Percentiles rank a stretch among this genome's conserved stretches.
Evolutionary conservation across 2,113 vertebrate genomes (phyloP).

Genomic region (Australoheros scitulus): DNA sequence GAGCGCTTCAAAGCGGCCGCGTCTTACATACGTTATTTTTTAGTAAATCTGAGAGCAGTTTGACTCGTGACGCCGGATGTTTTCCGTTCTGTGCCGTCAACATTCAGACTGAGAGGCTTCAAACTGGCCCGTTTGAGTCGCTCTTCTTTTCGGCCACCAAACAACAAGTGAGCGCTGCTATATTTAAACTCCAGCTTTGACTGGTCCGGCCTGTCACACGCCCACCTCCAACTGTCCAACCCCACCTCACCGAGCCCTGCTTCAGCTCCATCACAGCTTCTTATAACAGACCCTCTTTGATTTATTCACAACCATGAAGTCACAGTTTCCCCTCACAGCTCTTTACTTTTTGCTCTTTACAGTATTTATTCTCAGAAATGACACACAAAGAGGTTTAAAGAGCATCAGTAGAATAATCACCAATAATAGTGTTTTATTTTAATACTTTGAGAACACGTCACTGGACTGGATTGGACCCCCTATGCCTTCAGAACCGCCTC

Average conservation of each 20-base stretch:
- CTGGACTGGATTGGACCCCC: too few species aligned
- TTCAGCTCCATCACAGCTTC: slow-evolving; percentile 19
- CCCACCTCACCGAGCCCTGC: not conserved
- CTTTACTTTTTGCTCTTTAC: not conserved
- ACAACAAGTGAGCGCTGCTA: slow-evolving; percentile 45
- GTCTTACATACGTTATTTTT: not conserved
- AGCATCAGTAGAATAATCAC: not conserved
- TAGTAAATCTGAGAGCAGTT: slow-evolving; percentile 1
- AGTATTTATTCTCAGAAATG: not conserved
- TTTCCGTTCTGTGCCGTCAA: not conserved
- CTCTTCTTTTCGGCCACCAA: not conserved
- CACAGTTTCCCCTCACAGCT: slow-evolving; percentile 45
- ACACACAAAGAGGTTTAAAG: not conserved
- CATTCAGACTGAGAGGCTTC: not conserved
- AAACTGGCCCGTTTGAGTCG: not conserved
- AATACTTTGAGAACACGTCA: not conserved
- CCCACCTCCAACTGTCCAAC: slow-evolving; percentile 12
- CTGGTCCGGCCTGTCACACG: slow-evolving; percentile 40
- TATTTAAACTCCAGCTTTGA: slow-evolving; percentile 55
- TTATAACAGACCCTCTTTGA: slow-evolving; percentile 51
- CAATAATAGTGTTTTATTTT: not conserved
- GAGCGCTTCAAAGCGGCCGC: slow-evolving; percentile 10
- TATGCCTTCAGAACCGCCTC: not conserved
- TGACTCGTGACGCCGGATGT: slow-evolving; percentile 38
- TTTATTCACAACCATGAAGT: slow-evolving; percentile 53